Percentiles rank a stretch among this genome's conserved stretches.
These are phyloP conservation scores for Champsocephalus esox DNA, from an alignment of 2,797 vertebrate genomes.

Conservation along the genomic window DNA sequence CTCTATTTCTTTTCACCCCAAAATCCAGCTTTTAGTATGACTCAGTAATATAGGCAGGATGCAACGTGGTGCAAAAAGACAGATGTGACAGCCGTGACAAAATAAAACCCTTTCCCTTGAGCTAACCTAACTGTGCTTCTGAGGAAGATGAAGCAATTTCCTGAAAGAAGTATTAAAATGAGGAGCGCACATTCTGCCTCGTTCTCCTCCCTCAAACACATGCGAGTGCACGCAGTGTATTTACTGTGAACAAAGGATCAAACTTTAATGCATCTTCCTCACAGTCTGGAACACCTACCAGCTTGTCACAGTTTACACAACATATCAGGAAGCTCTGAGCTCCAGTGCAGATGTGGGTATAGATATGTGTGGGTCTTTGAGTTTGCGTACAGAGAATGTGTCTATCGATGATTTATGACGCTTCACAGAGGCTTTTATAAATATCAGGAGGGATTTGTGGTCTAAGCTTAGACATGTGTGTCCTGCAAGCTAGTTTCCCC, in stretches of 20 bases:
- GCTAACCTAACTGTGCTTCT: slow-evolving; percentile 47
- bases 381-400: slow-evolving; percentile 11
- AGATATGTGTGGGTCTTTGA: slow-evolving; percentile 16
- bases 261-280: slow-evolving; percentile 29
- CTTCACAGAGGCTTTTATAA: slow-evolving; percentile 71
- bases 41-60: slow-evolving; percentile 23
- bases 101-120: slow-evolving; percentile 52
- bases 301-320: slow-evolving; percentile 7
- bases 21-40: slow-evolving; percentile 13
- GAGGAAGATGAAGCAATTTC: slow-evolving; percentile 61
- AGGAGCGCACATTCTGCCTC: slow-evolving; percentile 25
- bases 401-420: slow-evolving; percentile 53
- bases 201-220: slow-evolving; percentile 22
- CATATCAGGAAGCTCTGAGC: slow-evolving; percentile 2
- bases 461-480: slow-evolving; percentile 56
- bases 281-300: slow-evolving; percentile 15
- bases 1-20: slow-evolving; percentile 3
- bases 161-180: slow-evolving; percentile 62
- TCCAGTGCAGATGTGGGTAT: not conserved
- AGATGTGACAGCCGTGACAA: slow-evolving; percentile 34
- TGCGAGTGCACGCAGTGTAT: slow-evolving; percentile 13
- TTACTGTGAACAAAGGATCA: slow-evolving; percentile 35
- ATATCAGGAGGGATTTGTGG: slow-evolving; percentile 62
- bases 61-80: slow-evolving; percentile 24
- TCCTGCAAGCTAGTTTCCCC: slow-evolving; percentile 33